Evolutionary conservation across 1,140 invertebrate genomes (phyloP).

Genomic region (Bombus huntii): DNA sequence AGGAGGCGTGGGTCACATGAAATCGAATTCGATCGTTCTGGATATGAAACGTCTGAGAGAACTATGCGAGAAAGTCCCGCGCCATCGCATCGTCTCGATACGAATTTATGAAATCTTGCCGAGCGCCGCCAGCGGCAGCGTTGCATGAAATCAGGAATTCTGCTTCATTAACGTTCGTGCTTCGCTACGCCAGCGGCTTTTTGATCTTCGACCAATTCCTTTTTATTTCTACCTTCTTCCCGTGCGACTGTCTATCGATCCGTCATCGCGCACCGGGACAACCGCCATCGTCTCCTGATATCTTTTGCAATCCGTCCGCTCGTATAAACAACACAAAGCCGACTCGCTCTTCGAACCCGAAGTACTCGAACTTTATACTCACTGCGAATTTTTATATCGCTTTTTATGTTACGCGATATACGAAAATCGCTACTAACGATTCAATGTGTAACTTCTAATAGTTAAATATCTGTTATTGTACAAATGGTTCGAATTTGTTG

Average conservation of each 20-base stretch:
- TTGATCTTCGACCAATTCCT: slow-evolving; percentile 73
- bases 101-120: slow-evolving; percentile 47
- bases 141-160: slow-evolving; percentile 55
- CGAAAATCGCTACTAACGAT: too few relatives aligned
- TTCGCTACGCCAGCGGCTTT: slow-evolving; percentile 75
- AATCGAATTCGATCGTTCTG: slow-evolving; percentile 4
- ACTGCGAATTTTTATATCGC: slow-evolving; percentile 42
- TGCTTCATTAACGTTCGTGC: slow-evolving; percentile 50
- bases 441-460: too few relatives aligned
- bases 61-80: neutral
- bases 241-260: slow-evolving; percentile 42
- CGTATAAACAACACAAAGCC: slow-evolving; percentile 52
- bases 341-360: neutral
- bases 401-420: neutral
- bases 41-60: neutral
- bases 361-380: neutral
- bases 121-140: neutral
- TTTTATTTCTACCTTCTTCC: slow-evolving; percentile 6
- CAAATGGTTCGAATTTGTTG: neutral
- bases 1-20: neutral
- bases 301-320: slow-evolving; percentile 35
- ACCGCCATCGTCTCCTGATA: slow-evolving; percentile 31
- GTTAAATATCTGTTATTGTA: neutral
- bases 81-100: neutral
- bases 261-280: slow-evolving; percentile 19